These are phyloP conservation scores for Probosciger aterrimus DNA, from an alignment of 2,113 vertebrate genomes.

Conservation along the genomic window DNA sequence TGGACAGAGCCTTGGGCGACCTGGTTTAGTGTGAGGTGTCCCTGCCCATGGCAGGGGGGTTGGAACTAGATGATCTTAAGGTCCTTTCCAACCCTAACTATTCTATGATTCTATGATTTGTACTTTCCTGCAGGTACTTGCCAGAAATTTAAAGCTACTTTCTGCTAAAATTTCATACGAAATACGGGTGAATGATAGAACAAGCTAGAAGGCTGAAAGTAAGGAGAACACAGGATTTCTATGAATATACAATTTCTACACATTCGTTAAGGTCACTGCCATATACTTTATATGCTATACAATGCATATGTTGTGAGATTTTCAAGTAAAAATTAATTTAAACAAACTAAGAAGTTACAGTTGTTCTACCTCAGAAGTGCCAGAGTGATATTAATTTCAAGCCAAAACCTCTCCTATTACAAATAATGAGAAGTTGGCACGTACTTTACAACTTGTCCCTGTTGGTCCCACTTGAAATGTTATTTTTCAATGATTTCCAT, in stretches of 20 bases:
- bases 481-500: background rate
- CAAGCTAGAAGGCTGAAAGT: background rate
- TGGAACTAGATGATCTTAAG: no score
- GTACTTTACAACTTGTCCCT: background rate
- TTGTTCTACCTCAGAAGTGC: background rate
- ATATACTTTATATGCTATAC: background rate
- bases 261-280: background rate
- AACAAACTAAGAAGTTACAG: background rate
- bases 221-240: background rate
- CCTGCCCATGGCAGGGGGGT: no score
- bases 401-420: background rate
- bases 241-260: background rate
- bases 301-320: background rate
- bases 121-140: background rate
- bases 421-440: background rate
- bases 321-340: background rate
- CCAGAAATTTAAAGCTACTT: background rate
- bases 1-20: no score
- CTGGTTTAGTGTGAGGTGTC: no score
- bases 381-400: background rate
- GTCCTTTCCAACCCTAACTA: no score
- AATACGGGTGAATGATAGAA: background rate
- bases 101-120: no score
- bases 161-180: background rate
- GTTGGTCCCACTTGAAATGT: background rate